Evolutionary conservation across 2,113 vertebrate species (phyloP), one percentile per base, ranked within the genome.

Genomic region (Propithecus coquereli): DNA sequence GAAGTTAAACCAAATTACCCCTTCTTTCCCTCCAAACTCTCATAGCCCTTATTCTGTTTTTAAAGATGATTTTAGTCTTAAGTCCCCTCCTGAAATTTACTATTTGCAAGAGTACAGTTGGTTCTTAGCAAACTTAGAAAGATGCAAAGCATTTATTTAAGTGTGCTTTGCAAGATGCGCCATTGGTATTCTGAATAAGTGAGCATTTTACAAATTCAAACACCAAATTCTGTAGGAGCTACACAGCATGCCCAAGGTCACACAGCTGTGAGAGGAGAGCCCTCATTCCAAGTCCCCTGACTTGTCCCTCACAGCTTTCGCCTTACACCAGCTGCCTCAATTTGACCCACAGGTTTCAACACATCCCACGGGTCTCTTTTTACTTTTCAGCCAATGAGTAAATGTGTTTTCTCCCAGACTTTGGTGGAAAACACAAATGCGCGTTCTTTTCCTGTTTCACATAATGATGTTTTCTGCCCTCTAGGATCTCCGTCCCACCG

Each of bases 381-480:
- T 45, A 57, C 88, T 95, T 94, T 94, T 90, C 50, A 92, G 81
- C 82, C 89, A 87, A 87, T 66, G 79, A 81, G 86, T 90, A 90
- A 91, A 65, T 59, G 50, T 80, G 50, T 77, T 96, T 95, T 97
- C 45, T 20, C 40, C 45, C 14, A 90, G 93, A 81, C 59, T 92
- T 43, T 37, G 65, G 54, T 96, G 82, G 86, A 74, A 97, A 97
- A 96, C 57, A 95, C 90, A 96, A 94, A 97, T 52, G 16, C 20
- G 47, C 90, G 93, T 40, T 66, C 87, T 92, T 95, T 93, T 97
- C 88, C 93, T 92, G 92, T 88, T 96, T 85, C 90, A 92, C 66
- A 92, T 94, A 95, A 95, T 94, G 89, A 93, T 97, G 92, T 97
- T 94, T 96, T 98, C 94, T 97, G 97, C 97, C 96, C 97, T 97